A percentile compares a stretch with the other conserved stretches of the same genome.
Conservation (phyloP, 2,888 invertebrate genomes). For the Stenichneumon culpator region DNA sequence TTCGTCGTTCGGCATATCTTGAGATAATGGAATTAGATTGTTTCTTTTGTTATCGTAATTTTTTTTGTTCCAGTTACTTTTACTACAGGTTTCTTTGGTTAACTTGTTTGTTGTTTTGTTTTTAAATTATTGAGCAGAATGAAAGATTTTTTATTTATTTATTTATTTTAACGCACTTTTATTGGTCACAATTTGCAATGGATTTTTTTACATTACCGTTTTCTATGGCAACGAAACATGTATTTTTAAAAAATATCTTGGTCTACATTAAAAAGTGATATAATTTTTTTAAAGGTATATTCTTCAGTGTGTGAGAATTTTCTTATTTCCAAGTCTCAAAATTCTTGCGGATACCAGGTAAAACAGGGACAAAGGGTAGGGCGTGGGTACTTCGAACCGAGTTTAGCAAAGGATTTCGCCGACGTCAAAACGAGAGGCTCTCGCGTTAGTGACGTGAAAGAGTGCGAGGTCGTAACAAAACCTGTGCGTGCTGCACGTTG, state of each 20-base stretch:
- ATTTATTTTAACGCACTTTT: too few species aligned
- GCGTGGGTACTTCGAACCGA: conserved; percentile 26
- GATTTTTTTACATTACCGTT: too few species aligned
- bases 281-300: not conserved
- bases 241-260: too few species aligned
- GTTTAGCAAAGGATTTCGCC: conserved; percentile 57
- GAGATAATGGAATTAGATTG: not conserved
- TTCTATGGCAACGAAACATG: too few species aligned
- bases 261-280: too few species aligned
- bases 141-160: too few species aligned
- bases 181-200: too few species aligned
- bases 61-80: too few species aligned
- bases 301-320: conserved; percentile 2
- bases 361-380: conserved; percentile 35
- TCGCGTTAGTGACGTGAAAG: conserved; percentile 58
- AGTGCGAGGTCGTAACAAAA: conserved; percentile 56
- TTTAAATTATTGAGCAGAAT: too few species aligned
- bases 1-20: not conserved
- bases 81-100: too few species aligned
- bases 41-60: not conserved
- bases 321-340: not conserved
- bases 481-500: conserved; percentile 55
- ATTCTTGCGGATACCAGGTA: conserved; percentile 25
- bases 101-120: too few species aligned
- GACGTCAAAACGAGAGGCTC: conserved; percentile 59